These are phyloP conservation scores for Macrochelys suwanniensis DNA, from an alignment of 2,797 vertebrate genomes.

Conservation along the genomic window DNA sequence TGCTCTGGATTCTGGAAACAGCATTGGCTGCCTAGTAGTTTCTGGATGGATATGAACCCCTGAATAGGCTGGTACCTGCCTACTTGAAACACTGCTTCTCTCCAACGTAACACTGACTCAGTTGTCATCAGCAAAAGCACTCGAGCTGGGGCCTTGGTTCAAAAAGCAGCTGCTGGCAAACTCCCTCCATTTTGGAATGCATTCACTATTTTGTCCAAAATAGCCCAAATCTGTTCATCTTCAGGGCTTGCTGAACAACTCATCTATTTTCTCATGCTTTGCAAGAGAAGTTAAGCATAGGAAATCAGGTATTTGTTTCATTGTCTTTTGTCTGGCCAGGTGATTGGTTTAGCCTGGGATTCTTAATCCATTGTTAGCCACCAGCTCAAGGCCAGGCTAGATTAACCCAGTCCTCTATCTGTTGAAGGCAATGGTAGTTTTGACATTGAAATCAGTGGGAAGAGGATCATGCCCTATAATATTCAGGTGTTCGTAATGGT, in stretches of 20 bases:
- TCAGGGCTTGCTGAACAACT: background rate
- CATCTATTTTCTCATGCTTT: background rate
- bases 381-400: background rate
- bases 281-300: background rate
- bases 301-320: background rate
- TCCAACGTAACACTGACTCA: background rate
- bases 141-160: accelerated
- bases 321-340: background rate
- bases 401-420: background rate
- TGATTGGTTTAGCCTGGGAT: background rate
- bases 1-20: background rate
- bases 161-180: background rate
- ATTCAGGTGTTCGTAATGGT: background rate
- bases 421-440: background rate
- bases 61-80: background rate
- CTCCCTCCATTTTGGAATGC: background rate
- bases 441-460: background rate
- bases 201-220: background rate
- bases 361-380: background rate
- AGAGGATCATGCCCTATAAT: accelerated
- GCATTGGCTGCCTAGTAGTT: background rate
- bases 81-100: background rate
- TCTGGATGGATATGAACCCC: background rate
- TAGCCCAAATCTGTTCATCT: background rate
- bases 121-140: background rate